phyloP scores from a whole-genome alignment of 2,797 vertebrate genomes.

The Cryptoprocta ferox region DNA sequence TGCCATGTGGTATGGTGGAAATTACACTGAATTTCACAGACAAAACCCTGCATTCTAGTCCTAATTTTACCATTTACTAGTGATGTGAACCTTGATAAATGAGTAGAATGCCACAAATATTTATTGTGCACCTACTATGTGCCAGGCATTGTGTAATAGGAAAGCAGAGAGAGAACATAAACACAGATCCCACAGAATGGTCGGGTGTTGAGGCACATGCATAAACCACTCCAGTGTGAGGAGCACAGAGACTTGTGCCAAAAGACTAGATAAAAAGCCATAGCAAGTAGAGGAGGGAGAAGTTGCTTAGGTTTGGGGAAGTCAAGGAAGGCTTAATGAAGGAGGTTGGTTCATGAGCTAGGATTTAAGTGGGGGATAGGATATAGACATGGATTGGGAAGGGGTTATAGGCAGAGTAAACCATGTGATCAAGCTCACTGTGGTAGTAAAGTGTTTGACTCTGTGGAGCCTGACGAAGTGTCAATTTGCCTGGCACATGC shows the following conservation, averaged over 20 bases:
- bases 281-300: not conserved
- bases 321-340: not conserved
- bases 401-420: not conserved
- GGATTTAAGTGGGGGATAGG: not conserved
- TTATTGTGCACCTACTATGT: not conserved
- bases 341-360: not conserved
- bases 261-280: not conserved
- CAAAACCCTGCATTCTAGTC: not conserved
- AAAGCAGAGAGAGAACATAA: not conserved
- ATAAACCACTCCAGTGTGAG: not conserved
- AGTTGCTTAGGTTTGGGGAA: not conserved
- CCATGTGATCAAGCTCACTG: not conserved
- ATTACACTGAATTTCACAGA: not conserved
- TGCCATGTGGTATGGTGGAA: not conserved
- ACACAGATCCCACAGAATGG: not conserved
- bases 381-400: not conserved
- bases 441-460: not conserved
- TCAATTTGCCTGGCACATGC: accelerated
- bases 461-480: not conserved
- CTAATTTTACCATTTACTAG: not conserved
- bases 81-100: not conserved
- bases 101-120: not conserved
- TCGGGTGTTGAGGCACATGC: not conserved
- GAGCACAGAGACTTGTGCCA: not conserved
- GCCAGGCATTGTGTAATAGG: not conserved